Base-by-base conservation (phyloP, 1,140 invertebrate species). In the Zaprionus ornatus region DNA sequence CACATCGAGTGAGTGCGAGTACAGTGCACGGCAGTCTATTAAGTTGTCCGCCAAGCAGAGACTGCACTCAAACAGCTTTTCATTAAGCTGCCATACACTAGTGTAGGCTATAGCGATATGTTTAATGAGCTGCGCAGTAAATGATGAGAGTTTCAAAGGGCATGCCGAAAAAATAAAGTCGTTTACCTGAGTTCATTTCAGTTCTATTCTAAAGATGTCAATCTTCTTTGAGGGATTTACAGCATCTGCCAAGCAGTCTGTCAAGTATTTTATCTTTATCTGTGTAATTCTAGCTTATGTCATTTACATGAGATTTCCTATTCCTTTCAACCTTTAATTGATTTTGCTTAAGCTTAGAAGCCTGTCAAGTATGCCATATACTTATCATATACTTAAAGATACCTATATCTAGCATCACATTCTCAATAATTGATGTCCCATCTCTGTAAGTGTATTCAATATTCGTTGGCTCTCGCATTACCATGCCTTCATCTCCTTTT, bases 21-120 rank as follows among this genome's bases (percentile, higher is more conserved):
- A n/a, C 48, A 21, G 23, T 35, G 32, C 52, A 50, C 27, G 29
- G 52, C 66, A 45, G 60, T 71, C 32, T 29, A 77, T 67, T 60
- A 79, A 82, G 55, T 61, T 64, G 54, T 80, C 7, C n/a, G 40
- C 40, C 50, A 63, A 35, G 15, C 17, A 19, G 12, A 57, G 54
- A n/a, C 56, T 45, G 68, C 74, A 68, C 74, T 62, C 57, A 62
- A 65, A 21, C 17, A 52, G 60, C 60, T 82, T 73, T 63, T 48
- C 62, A 78, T 70, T 73, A 62, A 59, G 52, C 45, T 37, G 45
- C 29, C 21, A 42, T 65, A 64, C 63, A 6, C 52, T 65, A 12
- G n/a, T 5, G 1, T 0, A 17, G 23, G 23, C 10, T 65, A 32
- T 37, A 13, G 7, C 17, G 19, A 4, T n/a, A 35, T 13, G 19